A percentile compares a stretch with the other conserved stretches of the same genome.
Evolutionary conservation across 1,140 invertebrate genomes (phyloP).

Genomic region (Psix sp.): DNA sequence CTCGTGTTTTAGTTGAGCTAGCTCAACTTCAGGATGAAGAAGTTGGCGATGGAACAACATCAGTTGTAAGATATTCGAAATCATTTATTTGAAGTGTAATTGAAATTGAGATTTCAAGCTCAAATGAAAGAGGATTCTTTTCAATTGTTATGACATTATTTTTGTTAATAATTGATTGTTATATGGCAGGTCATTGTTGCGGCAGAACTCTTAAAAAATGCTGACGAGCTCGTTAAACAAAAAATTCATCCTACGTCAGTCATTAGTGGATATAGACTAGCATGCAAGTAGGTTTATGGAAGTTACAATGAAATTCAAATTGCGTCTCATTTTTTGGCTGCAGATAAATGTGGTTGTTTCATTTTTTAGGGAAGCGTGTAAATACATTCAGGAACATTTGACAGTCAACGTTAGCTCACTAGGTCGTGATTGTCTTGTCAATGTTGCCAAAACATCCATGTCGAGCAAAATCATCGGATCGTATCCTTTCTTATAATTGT

Average conservation of each 20-base stretch:
- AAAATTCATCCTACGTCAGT: slow-evolving; percentile 99
- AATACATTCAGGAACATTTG: slow-evolving; percentile 97
- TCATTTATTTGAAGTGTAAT: no score
- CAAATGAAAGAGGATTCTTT: no score
- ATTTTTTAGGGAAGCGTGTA: slow-evolving; percentile 90
- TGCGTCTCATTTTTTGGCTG: not conserved
- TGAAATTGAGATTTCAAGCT: no score
- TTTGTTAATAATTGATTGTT: not conserved
- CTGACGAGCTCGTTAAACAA: slow-evolving; percentile 98
- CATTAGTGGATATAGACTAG: slow-evolving; percentile 91
- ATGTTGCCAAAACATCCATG: slow-evolving; percentile 98
- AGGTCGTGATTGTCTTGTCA: slow-evolving; percentile 91
- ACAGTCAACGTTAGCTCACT: slow-evolving; percentile 93
- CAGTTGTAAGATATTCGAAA: slow-evolving; percentile 86
- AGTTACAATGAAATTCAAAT: no score
- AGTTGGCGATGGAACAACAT: slow-evolving; percentile 99
- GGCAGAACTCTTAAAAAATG: slow-evolving; percentile 93
- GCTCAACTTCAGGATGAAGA: slow-evolving; percentile 98
- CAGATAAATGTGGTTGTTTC: slow-evolving; percentile 6
- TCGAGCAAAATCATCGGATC: slow-evolving; percentile 99
- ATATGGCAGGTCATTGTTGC: slow-evolving; percentile 84
- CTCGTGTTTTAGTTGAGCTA: slow-evolving; percentile 95
- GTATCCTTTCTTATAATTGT: slow-evolving; percentile 84
- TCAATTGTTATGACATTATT: no score
- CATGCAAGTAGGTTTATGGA: slow-evolving; percentile 33